A percentile compares a stretch with the other conserved stretches of the same genome.
Evolutionary conservation across 2,888 invertebrate species (phyloP).

Genomic region (Camponotus fellah): DNA sequence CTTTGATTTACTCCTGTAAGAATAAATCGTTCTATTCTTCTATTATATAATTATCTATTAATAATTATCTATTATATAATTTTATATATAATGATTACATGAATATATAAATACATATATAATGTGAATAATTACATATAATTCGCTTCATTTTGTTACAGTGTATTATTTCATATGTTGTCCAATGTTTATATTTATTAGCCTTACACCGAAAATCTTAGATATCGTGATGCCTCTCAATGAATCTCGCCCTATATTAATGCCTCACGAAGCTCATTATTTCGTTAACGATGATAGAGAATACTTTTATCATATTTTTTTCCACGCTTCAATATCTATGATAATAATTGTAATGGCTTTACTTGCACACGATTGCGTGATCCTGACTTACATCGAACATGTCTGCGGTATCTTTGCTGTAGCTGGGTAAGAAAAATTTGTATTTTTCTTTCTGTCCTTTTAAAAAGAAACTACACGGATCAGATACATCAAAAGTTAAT

Average conservation of each 20-base stretch:
- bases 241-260: conserved; percentile 1
- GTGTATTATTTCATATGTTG: not conserved
- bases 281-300: conserved; percentile 9
- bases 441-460: not conserved
- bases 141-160: not conserved
- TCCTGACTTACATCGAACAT: conserved; percentile 2
- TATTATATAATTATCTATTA: too few relatives aligned
- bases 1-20: not conserved
- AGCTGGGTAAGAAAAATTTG: not conserved
- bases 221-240: conserved; percentile 23
- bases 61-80: too few relatives aligned
- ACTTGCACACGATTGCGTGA: not conserved
- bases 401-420: conserved; percentile 27
- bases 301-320: conserved; percentile 13
- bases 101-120: too few relatives aligned
- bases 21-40: not conserved
- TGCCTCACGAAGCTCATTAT: not conserved
- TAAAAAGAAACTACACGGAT: too few relatives aligned
- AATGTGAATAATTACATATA: too few relatives aligned
- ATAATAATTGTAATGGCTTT: not conserved
- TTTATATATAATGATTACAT: not conserved
- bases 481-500: too few relatives aligned
- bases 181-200: not conserved
- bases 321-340: not conserved
- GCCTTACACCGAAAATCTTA: not conserved